These are phyloP conservation scores for Heliopora coerulea DNA, from an alignment of 92 coral and sea anemone species.

Conservation along the genomic window DNA sequence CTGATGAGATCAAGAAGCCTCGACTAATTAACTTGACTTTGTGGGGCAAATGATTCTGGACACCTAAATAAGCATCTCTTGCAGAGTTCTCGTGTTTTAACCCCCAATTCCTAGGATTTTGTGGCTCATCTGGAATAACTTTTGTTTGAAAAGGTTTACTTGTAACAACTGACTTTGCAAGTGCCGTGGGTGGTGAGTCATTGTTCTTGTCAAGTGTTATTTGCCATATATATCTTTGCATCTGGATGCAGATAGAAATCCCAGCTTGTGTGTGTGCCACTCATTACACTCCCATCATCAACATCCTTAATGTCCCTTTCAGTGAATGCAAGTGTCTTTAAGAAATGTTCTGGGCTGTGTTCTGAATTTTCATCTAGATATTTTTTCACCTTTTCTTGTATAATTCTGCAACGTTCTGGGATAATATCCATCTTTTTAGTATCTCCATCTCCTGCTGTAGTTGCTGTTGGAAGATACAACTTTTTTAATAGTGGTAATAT, in stretches of 20 bases:
- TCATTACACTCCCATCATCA: no score
- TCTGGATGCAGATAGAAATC: no score
- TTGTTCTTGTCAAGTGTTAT: no score
- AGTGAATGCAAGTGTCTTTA: constrained; percentile 5
- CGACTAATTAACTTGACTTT: constrained; percentile 30
- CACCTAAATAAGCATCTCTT: constrained; percentile 20
- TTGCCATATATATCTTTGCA: no score
- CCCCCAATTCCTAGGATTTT: constrained; percentile 43
- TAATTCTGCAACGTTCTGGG: constrained; percentile 32
- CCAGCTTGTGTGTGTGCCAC: no score
- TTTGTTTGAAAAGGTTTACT: constrained; percentile 21
- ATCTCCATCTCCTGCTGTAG: constrained; percentile 11
- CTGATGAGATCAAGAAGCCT: constrained; percentile 24
- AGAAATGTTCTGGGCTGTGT: constrained; percentile 7
- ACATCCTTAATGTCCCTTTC: background rate
- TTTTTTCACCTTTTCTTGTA: constrained; percentile 16
- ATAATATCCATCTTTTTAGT: constrained; percentile 19
- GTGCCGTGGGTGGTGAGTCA: no score
- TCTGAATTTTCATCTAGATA: constrained; percentile 8
- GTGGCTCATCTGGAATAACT: constrained; percentile 13
- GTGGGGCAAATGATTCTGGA: constrained; percentile 29
- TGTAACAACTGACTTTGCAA: background rate
- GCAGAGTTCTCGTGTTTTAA: constrained; percentile 29
- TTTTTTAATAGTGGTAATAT: constrained; percentile 28
- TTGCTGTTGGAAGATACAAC: constrained; percentile 26